Evolutionary conservation across 2,113 vertebrate genomes (phyloP).

Genomic region (Bujurquina vittata): DNA sequence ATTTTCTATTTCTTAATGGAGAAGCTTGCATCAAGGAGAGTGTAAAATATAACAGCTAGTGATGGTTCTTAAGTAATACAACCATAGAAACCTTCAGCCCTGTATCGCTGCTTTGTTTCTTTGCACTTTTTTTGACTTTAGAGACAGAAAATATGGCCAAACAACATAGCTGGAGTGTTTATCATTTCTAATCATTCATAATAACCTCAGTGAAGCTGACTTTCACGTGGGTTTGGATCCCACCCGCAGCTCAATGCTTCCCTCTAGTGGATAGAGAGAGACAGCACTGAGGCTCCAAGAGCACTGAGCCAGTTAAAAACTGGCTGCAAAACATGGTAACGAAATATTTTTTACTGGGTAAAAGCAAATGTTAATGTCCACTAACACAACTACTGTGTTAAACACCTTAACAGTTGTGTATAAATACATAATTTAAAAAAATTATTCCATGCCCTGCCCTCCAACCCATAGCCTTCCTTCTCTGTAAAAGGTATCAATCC

Average conservation of each 20-base stretch:
- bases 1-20: too few relatives aligned
- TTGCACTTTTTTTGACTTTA: background rate
- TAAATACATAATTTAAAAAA: background rate
- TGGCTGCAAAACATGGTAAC: too few relatives aligned
- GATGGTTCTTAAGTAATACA: background rate
- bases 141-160: background rate
- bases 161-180: background rate
- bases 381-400: too few relatives aligned
- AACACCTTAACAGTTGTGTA: background rate
- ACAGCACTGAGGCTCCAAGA: background rate
- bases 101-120: background rate
- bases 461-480: background rate
- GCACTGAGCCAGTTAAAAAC: background rate
- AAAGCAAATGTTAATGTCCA: background rate
- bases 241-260: constrained; percentile 2
- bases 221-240: rapidly evolving
- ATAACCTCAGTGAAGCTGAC: background rate
- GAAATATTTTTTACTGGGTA: rapidly evolving
- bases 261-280: constrained; percentile 6
- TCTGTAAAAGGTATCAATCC: background rate
- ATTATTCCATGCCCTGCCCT: background rate
- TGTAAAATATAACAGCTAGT: background rate
- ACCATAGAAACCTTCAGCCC: background rate
- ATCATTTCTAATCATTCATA: background rate
- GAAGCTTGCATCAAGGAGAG: background rate